These are phyloP conservation scores for Trypoxylus dichotomus DNA, from an alignment of 1,140 invertebrate species.

Conservation along the genomic window DNA sequence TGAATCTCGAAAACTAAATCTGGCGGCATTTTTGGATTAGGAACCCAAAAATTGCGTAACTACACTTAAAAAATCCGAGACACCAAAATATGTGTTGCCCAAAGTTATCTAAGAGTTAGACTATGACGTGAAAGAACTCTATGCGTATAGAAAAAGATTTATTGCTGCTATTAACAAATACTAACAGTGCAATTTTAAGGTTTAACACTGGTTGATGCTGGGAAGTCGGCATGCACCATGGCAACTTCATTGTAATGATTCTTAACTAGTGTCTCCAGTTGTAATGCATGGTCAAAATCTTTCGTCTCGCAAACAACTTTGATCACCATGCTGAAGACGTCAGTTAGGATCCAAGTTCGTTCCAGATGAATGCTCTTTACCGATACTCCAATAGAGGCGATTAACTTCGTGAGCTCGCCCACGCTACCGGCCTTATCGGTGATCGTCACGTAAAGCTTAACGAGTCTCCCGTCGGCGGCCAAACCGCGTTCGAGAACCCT, in stretches of 20 bases:
- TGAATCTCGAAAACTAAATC: too few species aligned
- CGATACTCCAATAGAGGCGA: conserved; percentile 61
- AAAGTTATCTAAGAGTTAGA: too few species aligned
- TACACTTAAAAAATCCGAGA: too few species aligned
- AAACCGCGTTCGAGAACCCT: conserved; percentile 71
- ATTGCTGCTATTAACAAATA: too few species aligned
- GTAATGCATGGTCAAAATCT: conserved; percentile 30
- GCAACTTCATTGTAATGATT: conserved; percentile 5
- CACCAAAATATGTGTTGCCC: too few species aligned
- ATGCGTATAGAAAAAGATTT: too few species aligned
- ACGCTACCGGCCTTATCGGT: conserved; percentile 63
- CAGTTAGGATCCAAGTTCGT: conserved; percentile 65
- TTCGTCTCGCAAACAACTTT: conserved; percentile 32
- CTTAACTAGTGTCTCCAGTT: conserved; percentile 12
- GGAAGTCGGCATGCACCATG: conserved; percentile 3
- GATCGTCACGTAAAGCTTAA: conserved; percentile 68
- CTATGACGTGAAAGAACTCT: too few species aligned
- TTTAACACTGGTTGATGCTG: neutral
- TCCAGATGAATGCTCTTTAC: conserved; percentile 71
- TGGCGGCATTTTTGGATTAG: too few species aligned
- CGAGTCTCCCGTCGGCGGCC: conserved; percentile 68
- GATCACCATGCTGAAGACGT: conserved; percentile 60
- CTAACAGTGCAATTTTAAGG: neutral
- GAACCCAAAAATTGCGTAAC: too few species aligned
- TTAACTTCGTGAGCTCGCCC: conserved; percentile 61